Evolutionary conservation across 2,113 vertebrate genomes (phyloP), one percentile per base, ranked within the genome.

Genomic region (Onychostoma macrolepis): DNA sequence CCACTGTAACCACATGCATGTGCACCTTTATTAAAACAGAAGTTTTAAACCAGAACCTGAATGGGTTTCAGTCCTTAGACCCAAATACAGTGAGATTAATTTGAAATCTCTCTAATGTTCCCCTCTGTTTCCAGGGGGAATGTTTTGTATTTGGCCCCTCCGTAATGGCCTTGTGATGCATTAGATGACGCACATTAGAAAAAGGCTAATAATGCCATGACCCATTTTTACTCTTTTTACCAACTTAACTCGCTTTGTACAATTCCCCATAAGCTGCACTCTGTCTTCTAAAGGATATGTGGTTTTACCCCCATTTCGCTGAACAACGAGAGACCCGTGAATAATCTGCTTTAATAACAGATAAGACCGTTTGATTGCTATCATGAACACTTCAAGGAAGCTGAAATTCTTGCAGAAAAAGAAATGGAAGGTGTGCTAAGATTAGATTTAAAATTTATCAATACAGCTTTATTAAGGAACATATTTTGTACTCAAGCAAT

Each of bases 161-260:
- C 56, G 15, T 61, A 83, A 48, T 86, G 85, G 69, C 75, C 50
- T 58, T 74, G n/a, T 80, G 53, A 74, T 83, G 28, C 80, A 63
- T 83, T 83, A 71, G 72, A 86, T 79, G 48, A 75, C 28, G n/a
- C 71, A 86, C 80, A 84, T 86, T 86, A 80, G 65, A 89, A 80
- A 82, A 83, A n/a, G 50, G 78, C 72, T 87, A 69, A 83, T 83
- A 76, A 89, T 26, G 83, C 33, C 43, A 1, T 87, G 85, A 89
- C 75, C 81, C 76, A 81, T 87, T 89, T 89, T 76, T n/a, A 56
- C 72, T 67, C 43, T n/a, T 83, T 43, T 38, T 81, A 26, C 63
- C 56, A 83, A 72, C 48, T 77, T 83, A 43, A 80, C 36, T 76
- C 6, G 21, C 61, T 86, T 36, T 71, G 36, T 77, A 28, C 63